Evolutionary conservation across 2,888 invertebrate genomes (phyloP).

Genomic region (Plagodis dolabraria): DNA sequence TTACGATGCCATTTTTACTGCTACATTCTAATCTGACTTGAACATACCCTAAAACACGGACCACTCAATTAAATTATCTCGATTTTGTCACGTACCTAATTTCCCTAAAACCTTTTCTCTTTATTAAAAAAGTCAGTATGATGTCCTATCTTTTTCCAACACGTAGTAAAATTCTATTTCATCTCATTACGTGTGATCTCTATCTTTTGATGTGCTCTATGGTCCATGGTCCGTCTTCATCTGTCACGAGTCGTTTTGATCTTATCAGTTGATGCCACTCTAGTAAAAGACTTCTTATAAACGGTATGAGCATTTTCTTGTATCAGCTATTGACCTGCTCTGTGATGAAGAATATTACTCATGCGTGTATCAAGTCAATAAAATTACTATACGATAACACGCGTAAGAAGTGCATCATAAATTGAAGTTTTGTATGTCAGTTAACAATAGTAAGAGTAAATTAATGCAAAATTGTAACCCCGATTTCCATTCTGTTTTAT

Average conservation of each 20-base stretch:
- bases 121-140: slow-evolving; percentile 16
- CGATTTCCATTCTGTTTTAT: too few relatives aligned
- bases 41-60: slow-evolving; percentile 6
- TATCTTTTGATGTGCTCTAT: slow-evolving; percentile 28
- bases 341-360: too few relatives aligned
- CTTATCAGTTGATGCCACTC: slow-evolving; percentile 34
- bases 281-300: slow-evolving; percentile 5
- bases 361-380: too few relatives aligned
- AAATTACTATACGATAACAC: too few relatives aligned
- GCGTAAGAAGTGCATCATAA: too few relatives aligned
- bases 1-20: not conserved
- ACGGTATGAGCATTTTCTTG: slow-evolving; percentile 12
- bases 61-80: slow-evolving; percentile 17
- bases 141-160: slow-evolving; percentile 31
- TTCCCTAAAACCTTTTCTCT: slow-evolving; percentile 26
- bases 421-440: too few relatives aligned
- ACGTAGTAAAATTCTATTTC: slow-evolving; percentile 37
- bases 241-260: slow-evolving; percentile 38
- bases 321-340: too few relatives aligned
- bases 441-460: too few relatives aligned
- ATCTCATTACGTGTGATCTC: slow-evolving; percentile 35
- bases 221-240: slow-evolving; percentile 27
- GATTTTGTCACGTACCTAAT: slow-evolving; percentile 27
- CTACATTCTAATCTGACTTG: slow-evolving; percentile 4
- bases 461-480: too few relatives aligned